Conservation (phyloP, 2,113 vertebrate species). For the Oreochromis tanganicae region DNA sequence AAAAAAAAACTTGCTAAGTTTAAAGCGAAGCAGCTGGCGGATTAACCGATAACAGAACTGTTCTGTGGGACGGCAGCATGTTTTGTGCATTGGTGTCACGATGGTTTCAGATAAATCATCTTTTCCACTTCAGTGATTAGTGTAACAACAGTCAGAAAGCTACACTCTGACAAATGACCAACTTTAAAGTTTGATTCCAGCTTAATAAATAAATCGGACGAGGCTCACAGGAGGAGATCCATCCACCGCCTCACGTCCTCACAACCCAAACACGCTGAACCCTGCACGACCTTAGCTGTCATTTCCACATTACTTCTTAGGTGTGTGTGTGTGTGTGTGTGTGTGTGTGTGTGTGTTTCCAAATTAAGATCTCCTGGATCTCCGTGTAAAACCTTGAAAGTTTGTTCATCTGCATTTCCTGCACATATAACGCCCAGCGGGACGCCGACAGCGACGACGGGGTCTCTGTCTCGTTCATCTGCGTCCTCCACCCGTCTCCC, state of each 20-base stretch:
- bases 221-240: not conserved
- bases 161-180: not conserved
- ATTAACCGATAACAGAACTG: not conserved
- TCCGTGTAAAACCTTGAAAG: not conserved
- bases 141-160: not conserved
- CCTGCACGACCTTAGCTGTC: not conserved
- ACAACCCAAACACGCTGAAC: not conserved
- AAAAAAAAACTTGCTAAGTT: not conserved
- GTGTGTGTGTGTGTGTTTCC: not conserved
- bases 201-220: not conserved
- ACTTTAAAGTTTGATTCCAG: not conserved
- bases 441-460: not conserved
- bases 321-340: not conserved
- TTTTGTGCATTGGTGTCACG: not conserved
- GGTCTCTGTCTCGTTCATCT: not conserved
- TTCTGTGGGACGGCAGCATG: not conserved
- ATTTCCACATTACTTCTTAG: not conserved
- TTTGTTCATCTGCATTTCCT: constrained; percentile 3
- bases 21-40: accelerated
- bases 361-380: not conserved
- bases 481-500: constrained; percentile 5
- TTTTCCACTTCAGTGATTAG: not conserved
- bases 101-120: accelerated
- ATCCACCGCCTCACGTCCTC: not conserved
- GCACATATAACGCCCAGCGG: not conserved